Base-by-base conservation (phyloP, 2,113 vertebrate genomes). In the Carassius auratus region DNA sequence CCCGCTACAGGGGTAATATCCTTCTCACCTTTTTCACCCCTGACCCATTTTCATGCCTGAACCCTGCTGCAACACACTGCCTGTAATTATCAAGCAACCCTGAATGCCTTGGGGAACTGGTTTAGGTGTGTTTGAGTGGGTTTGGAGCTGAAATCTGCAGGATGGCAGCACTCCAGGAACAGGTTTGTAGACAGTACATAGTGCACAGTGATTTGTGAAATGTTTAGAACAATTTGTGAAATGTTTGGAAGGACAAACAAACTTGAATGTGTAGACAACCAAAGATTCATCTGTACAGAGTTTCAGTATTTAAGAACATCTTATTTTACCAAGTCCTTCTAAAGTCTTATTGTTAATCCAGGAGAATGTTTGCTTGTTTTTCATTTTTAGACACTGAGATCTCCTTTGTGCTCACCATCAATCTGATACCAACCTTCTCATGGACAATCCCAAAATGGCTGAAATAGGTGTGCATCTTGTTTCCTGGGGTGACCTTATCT, bases 361-460 rank as follows among this genome's bases (percentile, higher is more conserved):
- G 57, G 91, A 92, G 86, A 98, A 93, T 15, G 26, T 62, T 89
- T 73, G 91, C 91, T 78, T 50, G 86, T 26, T 91, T 90, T 17
- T 86, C 90, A 0, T 94, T 92, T 33, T 95, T 95, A 87, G 93
- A 90, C 57, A 98, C 21, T 0, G n/a, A 92, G 90, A 99, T 96
- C 3, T 71, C 92, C 73, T 96, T 88, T 1, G 97, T 95, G 81
- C 93, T 96, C 89, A 99, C 94, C 89, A 96, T 93, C 83, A 98
- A 78, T 89, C 84, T 95, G 78, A 97, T 86, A 75, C 94, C 91
- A 89, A 96, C 88, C 7, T 85, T 88, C 71, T 90, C 83, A 64
- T 94, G 96, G 89, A 92, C 33, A 83, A 99, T 96, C 78, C 96
- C 97, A 93, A 99, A 93, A 81, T 93, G 96, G 74, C 97, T 95